Base-by-base conservation (phyloP, 1,140 invertebrate genomes). In the Cherax quadricarinatus region DNA sequence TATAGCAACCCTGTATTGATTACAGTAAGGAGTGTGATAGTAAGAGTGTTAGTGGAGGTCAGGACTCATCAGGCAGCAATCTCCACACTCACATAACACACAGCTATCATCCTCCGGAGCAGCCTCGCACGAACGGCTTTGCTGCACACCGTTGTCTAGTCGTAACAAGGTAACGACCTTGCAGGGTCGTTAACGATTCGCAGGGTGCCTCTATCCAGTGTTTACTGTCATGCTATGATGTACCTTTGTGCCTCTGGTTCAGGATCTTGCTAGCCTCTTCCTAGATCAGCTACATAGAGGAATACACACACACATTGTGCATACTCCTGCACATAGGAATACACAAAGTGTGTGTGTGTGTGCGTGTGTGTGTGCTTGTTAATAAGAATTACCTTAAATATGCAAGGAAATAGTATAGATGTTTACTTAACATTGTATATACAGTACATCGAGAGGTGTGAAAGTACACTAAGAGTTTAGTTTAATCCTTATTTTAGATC, bases 111-210 rank as follows among this genome's bases (percentile, higher is more conserved):
- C 70, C 70, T 30, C 14, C n/a, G 0, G n/a, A 6, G n/a, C 70
- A 75, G 7, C 21, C 5, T 5, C 12, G 6, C 70, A 75, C 12
- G 70, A 21, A 24, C 24, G 14, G 5, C 70, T 75, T 75, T 75
- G n/a, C 5, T 75, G 24, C 70, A 30, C 21, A 7, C n/a, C 70
- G 70, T 21, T 57, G 53, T 24, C 70, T 6, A 75, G 70, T 75
- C 70, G 21, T 75, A 75, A 75, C 70, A 30, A 75, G 70, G 24
- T 30, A 75, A 75, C 70, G 70, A 30, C 70, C 70, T 75, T 75
- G n/a, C 70, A 75, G 70, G 70, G 5, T 75, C 70, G 70, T 75
- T 75, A 75, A 75, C 70, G 70, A 75, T 75, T 75, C 70, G 24
- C 21, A 75, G 70, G 70, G n/a, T n/a, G 24, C 70, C 70, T 75